Conservation (phyloP, 2,797 vertebrate species). For the Buphagus erythrorhynchus region DNA sequence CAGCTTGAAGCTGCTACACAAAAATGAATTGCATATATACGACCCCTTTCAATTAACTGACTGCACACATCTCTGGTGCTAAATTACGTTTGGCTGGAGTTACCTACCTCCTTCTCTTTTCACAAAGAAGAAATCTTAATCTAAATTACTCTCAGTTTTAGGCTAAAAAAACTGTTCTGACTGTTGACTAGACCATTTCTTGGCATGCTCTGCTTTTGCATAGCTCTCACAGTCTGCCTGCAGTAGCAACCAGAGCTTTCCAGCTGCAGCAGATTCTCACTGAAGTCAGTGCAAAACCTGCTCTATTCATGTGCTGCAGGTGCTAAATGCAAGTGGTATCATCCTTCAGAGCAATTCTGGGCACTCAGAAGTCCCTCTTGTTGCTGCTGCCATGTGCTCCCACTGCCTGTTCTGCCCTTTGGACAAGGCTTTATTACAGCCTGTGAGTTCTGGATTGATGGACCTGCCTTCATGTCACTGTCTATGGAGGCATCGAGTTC, state of each 20-base stretch:
- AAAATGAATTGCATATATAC: background rate
- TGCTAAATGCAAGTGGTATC: background rate
- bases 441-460: background rate
- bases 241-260: background rate
- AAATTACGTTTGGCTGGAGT: background rate
- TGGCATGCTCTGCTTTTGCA: background rate
- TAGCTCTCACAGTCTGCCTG: background rate
- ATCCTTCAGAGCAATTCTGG: background rate
- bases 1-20: background rate
- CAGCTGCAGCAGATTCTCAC: background rate
- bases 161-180: background rate
- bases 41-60: background rate
- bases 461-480: rapidly evolving
- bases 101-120: background rate
- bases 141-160: background rate
- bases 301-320: background rate
- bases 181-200: background rate
- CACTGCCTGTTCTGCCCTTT: background rate
- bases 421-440: background rate
- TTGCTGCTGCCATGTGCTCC: rapidly evolving
- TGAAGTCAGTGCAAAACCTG: background rate
- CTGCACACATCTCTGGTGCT: background rate
- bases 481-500: background rate
- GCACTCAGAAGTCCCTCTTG: background rate
- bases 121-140: background rate